Base-by-base conservation (phyloP, 1,140 invertebrate species). In the Pteromalus puparum region DNA sequence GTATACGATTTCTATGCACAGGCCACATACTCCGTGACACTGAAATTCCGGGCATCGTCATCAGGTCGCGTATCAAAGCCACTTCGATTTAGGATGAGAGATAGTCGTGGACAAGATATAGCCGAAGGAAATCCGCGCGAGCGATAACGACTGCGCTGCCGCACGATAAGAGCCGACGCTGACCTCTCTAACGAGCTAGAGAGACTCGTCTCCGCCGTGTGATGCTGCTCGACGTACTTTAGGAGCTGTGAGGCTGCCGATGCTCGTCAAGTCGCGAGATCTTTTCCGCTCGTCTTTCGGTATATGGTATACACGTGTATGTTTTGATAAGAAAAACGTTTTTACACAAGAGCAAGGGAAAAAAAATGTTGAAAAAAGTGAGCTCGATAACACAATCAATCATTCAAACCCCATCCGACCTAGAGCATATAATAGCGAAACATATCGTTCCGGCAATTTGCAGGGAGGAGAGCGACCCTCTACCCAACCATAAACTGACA, bases 11-110 rank as follows among this genome's bases (percentile, higher is more conserved):
- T 48, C 3, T 48, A 48, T 18, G 2, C 13, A 18, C 46, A 15
- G 12, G 46, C 13, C 15, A 48, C 53, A 61, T n/a, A 61, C 53
- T 21, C 21, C 53, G 18, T 61, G 53, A 61, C 53, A 61, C 18
- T 61, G 15, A 61, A n/a, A 28, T 72, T 28, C 67, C 18, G 73
- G 38, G 10, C 61, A 30, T 2, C 30, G 4, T 30, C 30, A 30
- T 30, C 30, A 4, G 4, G 30, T 30, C 30, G 30, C 18, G 26
- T 38, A 21, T 83, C 67, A 61, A 70, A 70, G 38, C 42, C 53
- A 73, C 82, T 77, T 72, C 42, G 82, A 78, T 83, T 78, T n/a
- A n/a, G 75, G 75, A 61, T 72, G 42, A 68, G 38, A 26, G 34
- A 38, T 18, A 70, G 67, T 30, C 67, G 46, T 1, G 34, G 30